These are phyloP conservation scores for Typhlichthys eigenmanni DNA, from an alignment of 2,797 vertebrate species.

Conservation along the genomic window DNA sequence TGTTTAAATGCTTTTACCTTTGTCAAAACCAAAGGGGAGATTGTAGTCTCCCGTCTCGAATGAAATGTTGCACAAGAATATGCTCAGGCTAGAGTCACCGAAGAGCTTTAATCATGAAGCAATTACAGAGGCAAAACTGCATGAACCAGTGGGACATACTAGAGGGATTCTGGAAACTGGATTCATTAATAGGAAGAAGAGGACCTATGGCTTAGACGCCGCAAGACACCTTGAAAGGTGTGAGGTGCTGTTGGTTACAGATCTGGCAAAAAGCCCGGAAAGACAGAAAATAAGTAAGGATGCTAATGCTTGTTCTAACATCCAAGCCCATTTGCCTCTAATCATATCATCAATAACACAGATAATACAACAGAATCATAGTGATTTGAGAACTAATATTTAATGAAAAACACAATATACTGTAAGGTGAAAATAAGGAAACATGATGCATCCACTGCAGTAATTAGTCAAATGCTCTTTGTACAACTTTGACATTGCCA, in stretches of 20 bases:
- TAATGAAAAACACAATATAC: slow-evolving; percentile 13
- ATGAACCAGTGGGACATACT: slow-evolving; percentile 53
- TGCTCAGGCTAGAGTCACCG: slow-evolving; percentile 45
- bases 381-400: slow-evolving; percentile 2
- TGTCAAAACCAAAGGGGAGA: slow-evolving; percentile 49
- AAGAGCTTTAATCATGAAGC: slow-evolving; percentile 64
- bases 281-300: slow-evolving; percentile 48
- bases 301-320: neutral
- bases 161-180: slow-evolving; percentile 47
- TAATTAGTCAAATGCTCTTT: slow-evolving; percentile 45
- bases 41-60: slow-evolving; percentile 50
- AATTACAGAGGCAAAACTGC: slow-evolving; percentile 58
- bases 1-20: slow-evolving; percentile 53
- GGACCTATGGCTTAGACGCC: slow-evolving; percentile 51
- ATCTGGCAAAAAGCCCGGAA: slow-evolving; percentile 50
- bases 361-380: too few species aligned
- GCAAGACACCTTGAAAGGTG: slow-evolving; percentile 64
- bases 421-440: slow-evolving; percentile 24
- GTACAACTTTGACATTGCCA: slow-evolving; percentile 49
- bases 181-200: slow-evolving; percentile 48
- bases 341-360: too few species aligned
- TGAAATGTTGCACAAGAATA: slow-evolving; percentile 35
- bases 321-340: too few species aligned
- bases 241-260: slow-evolving; percentile 44
- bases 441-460: slow-evolving; percentile 22